phyloP scores from a whole-genome alignment of 2,113 vertebrate species.

The Mesitornis unicolor region DNA sequence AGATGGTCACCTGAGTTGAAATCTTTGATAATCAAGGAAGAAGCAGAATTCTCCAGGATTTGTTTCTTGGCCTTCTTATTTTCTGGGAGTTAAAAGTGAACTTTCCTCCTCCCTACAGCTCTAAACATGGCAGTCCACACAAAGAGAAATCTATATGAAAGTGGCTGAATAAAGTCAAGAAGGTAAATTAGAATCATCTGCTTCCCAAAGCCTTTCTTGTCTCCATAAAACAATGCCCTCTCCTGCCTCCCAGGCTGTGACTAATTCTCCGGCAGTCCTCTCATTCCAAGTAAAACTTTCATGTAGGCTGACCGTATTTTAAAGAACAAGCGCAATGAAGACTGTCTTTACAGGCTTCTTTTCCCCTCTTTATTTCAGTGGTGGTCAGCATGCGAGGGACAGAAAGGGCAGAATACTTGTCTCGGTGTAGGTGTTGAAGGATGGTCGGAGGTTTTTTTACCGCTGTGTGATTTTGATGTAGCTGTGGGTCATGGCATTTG shows the following conservation, averaged over 20 bases:
- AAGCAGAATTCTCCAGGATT: background rate
- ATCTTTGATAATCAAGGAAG: background rate
- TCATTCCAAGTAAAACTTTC: conserved; percentile 51
- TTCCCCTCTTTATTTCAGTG: background rate
- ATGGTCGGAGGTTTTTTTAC: background rate
- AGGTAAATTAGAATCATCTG: conserved; percentile 70
- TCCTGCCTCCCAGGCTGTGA: conserved; percentile 66
- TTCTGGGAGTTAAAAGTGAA: conserved; percentile 9
- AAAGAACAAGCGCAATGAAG: conserved; percentile 16
- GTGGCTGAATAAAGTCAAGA: conserved; percentile 54
- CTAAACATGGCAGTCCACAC: background rate
- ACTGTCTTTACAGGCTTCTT: background rate
- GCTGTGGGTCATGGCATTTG: background rate
- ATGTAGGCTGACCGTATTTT: conserved; percentile 55
- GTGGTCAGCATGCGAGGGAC: background rate
- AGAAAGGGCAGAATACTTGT: background rate
- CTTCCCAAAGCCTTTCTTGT: conserved; percentile 52
- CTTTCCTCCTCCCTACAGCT: background rate
- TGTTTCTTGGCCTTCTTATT: background rate
- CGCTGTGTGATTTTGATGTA: background rate
- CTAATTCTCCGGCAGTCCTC: conserved; percentile 47
- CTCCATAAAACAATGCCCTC: conserved; percentile 58
- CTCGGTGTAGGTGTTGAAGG: background rate
- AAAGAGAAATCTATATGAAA: conserved; percentile 44
- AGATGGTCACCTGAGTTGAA: background rate